Conservation (phyloP, 2,888 invertebrate species). For the Alsophila aescularia region DNA sequence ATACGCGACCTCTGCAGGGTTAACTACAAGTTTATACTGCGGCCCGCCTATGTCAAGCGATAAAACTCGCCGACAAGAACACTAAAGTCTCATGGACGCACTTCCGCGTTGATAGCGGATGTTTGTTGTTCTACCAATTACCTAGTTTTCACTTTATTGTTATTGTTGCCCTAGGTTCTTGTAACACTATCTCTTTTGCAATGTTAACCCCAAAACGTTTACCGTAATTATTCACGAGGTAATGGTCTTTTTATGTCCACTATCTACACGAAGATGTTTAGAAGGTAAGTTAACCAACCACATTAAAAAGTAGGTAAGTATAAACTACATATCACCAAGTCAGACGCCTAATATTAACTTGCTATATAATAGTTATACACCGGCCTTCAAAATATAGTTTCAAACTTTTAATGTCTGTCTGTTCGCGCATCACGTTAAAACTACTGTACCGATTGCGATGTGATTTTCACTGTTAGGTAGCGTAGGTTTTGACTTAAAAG, state of each 20-base stretch:
- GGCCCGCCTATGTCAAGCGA: slow-evolving; percentile 7
- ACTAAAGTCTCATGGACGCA: slow-evolving; percentile 6
- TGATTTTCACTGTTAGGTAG: no score
- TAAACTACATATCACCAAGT: neutral
- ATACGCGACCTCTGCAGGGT: no score
- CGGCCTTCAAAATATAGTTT: neutral
- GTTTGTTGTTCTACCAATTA: slow-evolving; percentile 6
- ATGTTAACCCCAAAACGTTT: slow-evolving; percentile 23
- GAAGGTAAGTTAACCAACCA: neutral
- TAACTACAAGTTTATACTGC: slow-evolving; percentile 1
- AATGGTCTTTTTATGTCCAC: slow-evolving; percentile 17
- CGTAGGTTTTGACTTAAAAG: no score
- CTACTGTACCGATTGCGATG: no score
- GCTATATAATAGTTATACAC: neutral
- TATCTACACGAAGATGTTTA: slow-evolving; percentile 1
- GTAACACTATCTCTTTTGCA: slow-evolving; percentile 15
- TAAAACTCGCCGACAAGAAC: slow-evolving; percentile 4
- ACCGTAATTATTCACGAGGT: slow-evolving; percentile 11
- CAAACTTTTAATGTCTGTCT: no score
- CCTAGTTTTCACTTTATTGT: slow-evolving; percentile 23
- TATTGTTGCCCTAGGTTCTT: slow-evolving; percentile 14
- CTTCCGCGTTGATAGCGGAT: slow-evolving; percentile 14
- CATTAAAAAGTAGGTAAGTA: neutral
- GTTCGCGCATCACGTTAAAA: no score
- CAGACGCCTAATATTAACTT: neutral